Percentiles rank a stretch among this genome's conserved stretches.
Conservation (phyloP, 2,797 vertebrate genomes). For the Sebastes vulpes region DNA sequence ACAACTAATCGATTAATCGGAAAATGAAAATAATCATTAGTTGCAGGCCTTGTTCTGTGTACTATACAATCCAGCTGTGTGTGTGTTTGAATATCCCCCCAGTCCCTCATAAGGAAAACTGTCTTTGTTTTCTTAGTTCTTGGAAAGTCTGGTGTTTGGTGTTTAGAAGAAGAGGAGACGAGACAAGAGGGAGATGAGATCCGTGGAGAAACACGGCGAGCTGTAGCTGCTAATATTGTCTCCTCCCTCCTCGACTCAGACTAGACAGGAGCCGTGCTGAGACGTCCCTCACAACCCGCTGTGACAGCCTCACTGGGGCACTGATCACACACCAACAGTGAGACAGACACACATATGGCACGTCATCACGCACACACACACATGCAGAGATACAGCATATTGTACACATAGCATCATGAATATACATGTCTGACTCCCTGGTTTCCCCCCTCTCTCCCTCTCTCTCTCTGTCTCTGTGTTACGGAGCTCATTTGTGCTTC, state of each 20-base stretch:
- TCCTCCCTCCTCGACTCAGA: slow-evolving; percentile 72
- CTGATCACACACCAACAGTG: not conserved
- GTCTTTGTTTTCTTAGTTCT: not conserved
- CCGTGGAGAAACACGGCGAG: slow-evolving; percentile 11
- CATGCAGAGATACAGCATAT: slow-evolving; percentile 15
- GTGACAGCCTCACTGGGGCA: slow-evolving; percentile 54
- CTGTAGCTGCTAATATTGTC: slow-evolving; percentile 58
- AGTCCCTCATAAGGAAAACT: not conserved
- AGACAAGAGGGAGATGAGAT: not conserved
- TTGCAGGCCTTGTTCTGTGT: not conserved
- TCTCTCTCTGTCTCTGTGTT: slow-evolving; percentile 19
- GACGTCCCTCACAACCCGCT: slow-evolving; percentile 44
- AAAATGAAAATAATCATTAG: fast-evolving
- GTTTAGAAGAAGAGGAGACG: not conserved
- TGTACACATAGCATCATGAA: slow-evolving; percentile 47
- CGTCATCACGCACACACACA: not conserved
- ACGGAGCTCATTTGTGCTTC: slow-evolving; percentile 60
- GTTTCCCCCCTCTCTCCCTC: not conserved
- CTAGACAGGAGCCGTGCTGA: slow-evolving; percentile 60
- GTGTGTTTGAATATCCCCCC: not conserved
- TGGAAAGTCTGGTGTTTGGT: not conserved
- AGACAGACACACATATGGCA: slow-evolving; percentile 35
- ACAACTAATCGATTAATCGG: too few species aligned
- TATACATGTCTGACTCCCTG: slow-evolving; percentile 52
- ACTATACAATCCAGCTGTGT: not conserved